phyloP scores from a whole-genome alignment of 1,140 invertebrate genomes.

The Apis dorsata region DNA sequence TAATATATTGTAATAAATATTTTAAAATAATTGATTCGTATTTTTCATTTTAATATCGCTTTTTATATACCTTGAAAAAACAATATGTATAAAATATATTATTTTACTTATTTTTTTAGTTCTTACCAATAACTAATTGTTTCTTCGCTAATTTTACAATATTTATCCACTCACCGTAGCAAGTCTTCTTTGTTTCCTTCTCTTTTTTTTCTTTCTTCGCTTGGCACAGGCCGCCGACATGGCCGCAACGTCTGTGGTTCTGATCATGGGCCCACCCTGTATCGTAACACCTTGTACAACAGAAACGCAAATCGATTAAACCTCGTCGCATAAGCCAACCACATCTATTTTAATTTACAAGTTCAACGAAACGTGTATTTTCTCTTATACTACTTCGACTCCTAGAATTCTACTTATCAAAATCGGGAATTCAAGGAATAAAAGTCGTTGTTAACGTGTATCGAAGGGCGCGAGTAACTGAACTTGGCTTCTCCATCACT shows the following conservation, averaged over 20 bases:
- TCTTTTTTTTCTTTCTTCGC: slow-evolving; percentile 76
- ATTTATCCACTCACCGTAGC: slow-evolving; percentile 62
- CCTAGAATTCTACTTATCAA: neutral
- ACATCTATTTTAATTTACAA: neutral
- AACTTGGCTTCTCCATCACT: slow-evolving; percentile 51
- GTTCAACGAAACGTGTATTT: neutral
- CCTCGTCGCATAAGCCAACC: no score
- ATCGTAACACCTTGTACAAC: slow-evolving; percentile 75
- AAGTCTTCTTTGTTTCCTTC: slow-evolving; percentile 73
- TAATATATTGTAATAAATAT: no score
- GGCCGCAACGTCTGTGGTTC: slow-evolving; percentile 68
- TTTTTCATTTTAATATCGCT: no score
- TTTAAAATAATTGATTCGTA: no score
- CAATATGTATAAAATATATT: no score
- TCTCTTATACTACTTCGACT: neutral
- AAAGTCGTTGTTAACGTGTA: neutral
- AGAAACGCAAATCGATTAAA: slow-evolving; percentile 57
- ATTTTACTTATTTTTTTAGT: no score
- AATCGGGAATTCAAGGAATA: neutral
- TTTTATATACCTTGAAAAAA: no score
- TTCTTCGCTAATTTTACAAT: neutral
- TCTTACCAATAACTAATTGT: no score
- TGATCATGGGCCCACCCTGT: slow-evolving; percentile 75
- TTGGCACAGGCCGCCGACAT: slow-evolving; percentile 68
- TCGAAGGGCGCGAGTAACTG: slow-evolving; percentile 40